phyloP scores from a whole-genome alignment of 2,113 vertebrate species.

The Siniperca chuatsi region DNA sequence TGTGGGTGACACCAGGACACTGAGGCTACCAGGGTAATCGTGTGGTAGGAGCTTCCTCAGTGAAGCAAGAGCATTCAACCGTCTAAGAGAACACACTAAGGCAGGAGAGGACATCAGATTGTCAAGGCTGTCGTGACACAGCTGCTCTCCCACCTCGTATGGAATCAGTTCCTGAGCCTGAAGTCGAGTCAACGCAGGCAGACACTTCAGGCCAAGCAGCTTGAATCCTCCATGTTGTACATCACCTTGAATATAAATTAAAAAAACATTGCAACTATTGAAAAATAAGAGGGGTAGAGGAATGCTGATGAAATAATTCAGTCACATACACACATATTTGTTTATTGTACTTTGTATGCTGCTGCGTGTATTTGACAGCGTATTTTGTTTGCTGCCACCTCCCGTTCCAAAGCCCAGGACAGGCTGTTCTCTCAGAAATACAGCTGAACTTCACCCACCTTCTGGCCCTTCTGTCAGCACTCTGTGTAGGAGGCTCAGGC shows the following conservation, averaged over 20 bases:
- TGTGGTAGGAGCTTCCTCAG: slow-evolving; percentile 59
- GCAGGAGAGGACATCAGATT: slow-evolving; percentile 71
- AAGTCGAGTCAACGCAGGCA: slow-evolving; percentile 72
- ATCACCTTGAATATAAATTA: slow-evolving; percentile 46
- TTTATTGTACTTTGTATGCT: not conserved
- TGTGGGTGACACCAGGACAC: slow-evolving; percentile 79
- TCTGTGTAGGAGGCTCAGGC: slow-evolving; percentile 68
- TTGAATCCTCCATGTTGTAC: slow-evolving; percentile 58
- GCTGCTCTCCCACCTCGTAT: slow-evolving; percentile 80
- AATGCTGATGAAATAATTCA: not conserved
- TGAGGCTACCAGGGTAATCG: slow-evolving; percentile 37
- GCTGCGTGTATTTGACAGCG: not conserved
- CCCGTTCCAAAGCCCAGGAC: not conserved
- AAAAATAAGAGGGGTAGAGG: not conserved
- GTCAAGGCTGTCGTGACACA: slow-evolving; percentile 70
- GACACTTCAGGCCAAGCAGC: slow-evolving; percentile 83
- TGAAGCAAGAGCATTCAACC: slow-evolving; percentile 58
- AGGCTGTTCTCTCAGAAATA: slow-evolving; percentile 22
- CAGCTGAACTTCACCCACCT: slow-evolving; percentile 49
- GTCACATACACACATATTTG: not conserved
- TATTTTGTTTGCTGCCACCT: slow-evolving; percentile 17
- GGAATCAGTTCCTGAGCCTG: slow-evolving; percentile 84
- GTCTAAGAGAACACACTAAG: slow-evolving; percentile 73
- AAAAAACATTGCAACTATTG: not conserved
- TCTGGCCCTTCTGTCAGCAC: slow-evolving; percentile 49